Base-by-base conservation (phyloP, 2,888 invertebrate genomes). In the Calameuta filiformis region DNA sequence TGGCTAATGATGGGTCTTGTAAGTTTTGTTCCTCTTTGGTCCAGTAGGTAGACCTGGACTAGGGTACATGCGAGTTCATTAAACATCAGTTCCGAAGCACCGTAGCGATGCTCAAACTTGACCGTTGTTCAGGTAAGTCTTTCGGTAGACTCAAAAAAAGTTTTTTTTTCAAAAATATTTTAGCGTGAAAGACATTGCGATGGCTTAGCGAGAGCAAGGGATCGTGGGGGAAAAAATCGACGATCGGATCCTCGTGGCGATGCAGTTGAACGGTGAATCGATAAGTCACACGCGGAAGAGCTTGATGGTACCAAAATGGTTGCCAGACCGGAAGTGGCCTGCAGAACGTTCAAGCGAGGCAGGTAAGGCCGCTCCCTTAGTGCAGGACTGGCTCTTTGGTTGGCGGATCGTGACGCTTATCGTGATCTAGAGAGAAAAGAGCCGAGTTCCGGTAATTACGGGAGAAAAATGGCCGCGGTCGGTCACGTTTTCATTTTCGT, bases 401-500 rank as follows among this genome's bases (percentile, higher is more conserved):
- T 85, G 86, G 86, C 82, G 82, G 84, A 78, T 83, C 82, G 83
- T 82, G 79, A 79, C 80, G 81, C 84, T 87, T 88, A 86, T 87
- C 87, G 84, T 81, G 85, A 88, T 88, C 88, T 84, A 82, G 81
- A 82, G 80, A 83, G 82, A 86, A 83, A 85, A 83, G 86, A 85
- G 80, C 83, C 85, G 81, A 81, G 84, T 86, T 85, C 83, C 83
- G 84, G 85, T 83, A 83, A 77, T 77, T 77, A 77, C 69, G 69
- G 74, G n/a, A 71, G 75, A 84, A 84, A 86, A 86, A 86, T 86
- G 84, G 81, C 80, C 76, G 82, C 73, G 76, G 73, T 73, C 56
- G 76, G 81, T 75, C 79, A 83, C 86, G 80, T 85, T 83, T 82
- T 84, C 82, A 86, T 85, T 86, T 84, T 84, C 56, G 37, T 69